A percentile compares a stretch with the other conserved stretches of the same genome.
Conservation (phyloP, 2,888 invertebrate genomes). For the Muschampia staudingeri region DNA sequence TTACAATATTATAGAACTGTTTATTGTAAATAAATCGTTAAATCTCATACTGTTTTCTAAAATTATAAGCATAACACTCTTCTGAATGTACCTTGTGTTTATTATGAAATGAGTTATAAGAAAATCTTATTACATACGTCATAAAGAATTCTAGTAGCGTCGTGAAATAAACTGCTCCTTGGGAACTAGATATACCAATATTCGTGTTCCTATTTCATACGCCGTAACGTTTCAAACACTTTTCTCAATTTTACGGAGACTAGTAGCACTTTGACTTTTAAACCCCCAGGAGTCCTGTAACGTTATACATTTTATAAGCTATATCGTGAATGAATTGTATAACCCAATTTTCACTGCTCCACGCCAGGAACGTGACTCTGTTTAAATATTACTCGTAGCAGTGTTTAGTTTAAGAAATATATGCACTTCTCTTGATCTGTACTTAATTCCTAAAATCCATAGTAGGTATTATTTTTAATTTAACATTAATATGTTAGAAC, state of each 20-base stretch:
- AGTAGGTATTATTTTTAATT: too few relatives aligned
- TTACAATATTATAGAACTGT: too few relatives aligned
- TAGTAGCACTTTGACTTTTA: slow-evolving; percentile 36
- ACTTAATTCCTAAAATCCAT: not conserved
- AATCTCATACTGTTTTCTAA: too few relatives aligned
- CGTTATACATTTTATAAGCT: slow-evolving; percentile 36
- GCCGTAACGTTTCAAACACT: slow-evolving; percentile 25
- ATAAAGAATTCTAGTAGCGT: slow-evolving; percentile 5
- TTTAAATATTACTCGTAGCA: not conserved
- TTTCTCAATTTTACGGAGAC: slow-evolving; percentile 38
- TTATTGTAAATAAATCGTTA: too few relatives aligned
- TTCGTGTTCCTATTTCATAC: slow-evolving; percentile 13
- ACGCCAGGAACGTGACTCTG: slow-evolving; percentile 12
- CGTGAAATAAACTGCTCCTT: slow-evolving; percentile 10
- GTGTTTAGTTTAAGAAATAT: not conserved
- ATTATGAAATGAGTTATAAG: not conserved
- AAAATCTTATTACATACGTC: not conserved
- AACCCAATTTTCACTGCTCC: slow-evolving; percentile 32
- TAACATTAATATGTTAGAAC: too few relatives aligned
- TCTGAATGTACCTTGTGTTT: not conserved
- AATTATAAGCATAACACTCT: not conserved
- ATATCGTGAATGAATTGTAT: slow-evolving; percentile 35
- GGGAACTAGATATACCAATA: not conserved
- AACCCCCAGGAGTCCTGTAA: slow-evolving; percentile 31
- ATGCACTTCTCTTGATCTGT: not conserved